Percentiles rank a stretch among this genome's conserved stretches.
Evolutionary conservation across 2,113 vertebrate species (phyloP).

Genomic region (Protobothrops flavoviridis): DNA sequence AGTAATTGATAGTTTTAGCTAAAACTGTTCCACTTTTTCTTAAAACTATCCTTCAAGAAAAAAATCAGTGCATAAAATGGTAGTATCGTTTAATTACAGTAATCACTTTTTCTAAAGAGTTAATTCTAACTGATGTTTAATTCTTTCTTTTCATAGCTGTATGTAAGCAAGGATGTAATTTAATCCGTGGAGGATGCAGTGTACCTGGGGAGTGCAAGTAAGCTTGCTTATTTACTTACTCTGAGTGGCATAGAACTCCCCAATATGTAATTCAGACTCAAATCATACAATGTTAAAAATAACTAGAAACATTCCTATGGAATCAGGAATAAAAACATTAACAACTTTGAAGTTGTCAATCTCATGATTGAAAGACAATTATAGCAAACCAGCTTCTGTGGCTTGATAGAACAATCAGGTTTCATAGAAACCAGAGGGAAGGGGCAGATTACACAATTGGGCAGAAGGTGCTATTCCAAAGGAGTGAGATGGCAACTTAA

Average conservation of each 20-base stretch:
- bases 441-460: neutral
- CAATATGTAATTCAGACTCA: neutral
- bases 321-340: neutral
- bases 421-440: neutral
- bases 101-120: neutral
- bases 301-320: neutral
- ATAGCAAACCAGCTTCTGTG: neutral
- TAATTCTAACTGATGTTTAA: slow-evolving; percentile 30
- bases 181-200: slow-evolving; percentile 80
- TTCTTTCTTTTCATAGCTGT: slow-evolving; percentile 76
- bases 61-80: neutral
- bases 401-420: neutral
- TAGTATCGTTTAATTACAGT: slow-evolving; percentile 7
- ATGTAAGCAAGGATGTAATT: slow-evolving; percentile 91
- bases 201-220: slow-evolving; percentile 90
- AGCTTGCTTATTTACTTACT: slow-evolving; percentile 59
- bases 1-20: neutral
- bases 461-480: neutral
- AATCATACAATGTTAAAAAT: neutral
- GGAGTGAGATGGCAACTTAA: neutral
- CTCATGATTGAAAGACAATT: neutral
- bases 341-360: neutral
- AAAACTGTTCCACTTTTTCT: neutral
- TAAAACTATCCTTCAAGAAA: neutral
- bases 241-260: neutral